Base-by-base conservation (phyloP, 2,113 vertebrate genomes). In the Choloepus hoffmanni region DNA sequence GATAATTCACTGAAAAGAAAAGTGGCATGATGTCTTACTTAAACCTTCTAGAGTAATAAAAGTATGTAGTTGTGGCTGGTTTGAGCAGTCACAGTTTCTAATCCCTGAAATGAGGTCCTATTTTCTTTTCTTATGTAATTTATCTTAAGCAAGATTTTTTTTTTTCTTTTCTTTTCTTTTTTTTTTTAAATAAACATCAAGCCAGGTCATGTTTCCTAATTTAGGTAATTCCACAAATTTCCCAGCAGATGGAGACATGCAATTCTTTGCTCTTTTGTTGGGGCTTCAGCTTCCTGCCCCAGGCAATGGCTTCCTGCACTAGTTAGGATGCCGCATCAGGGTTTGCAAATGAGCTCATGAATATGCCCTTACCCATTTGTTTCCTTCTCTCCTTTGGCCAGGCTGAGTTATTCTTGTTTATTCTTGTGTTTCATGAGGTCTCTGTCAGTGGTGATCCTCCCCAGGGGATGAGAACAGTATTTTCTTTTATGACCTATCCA, bases 191-290 rank as follows among this genome's bases (percentile, higher is more conserved):
- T 43, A 83, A 92, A 13, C 7, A 0, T 68, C 30, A 85, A 55
- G 43, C 30, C 68, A 79, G 68, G 16, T 45, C 45, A 30, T 15
- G 16, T 18, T 68, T 95, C 83, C 36, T 81, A 50, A 63, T 53
- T 43, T 40, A 50, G 33, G 92, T 73, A 96, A 36, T 97, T 97
- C 74, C 93, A 68, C 5, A 1, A 58, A 8, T 90, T 21, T 15
- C 65, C 96, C 97, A 97, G 92, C 73, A 97, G 97, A 65, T 92
- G 96, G 96, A 97, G 95, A 92, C 12, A 1, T 92, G 63, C 10
- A 72, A 45, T 96, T 87, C 72, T 94, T 95, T 55, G 28, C 0
- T 72, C 0, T 72, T 28, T 19, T 36, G 5, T 6, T 58, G 68
- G 43, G 58, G 21, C 86, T 68, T 40, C n/a, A 4, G 30, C 9